These are phyloP conservation scores for Brachyptera putata DNA, from an alignment of 2,888 invertebrate species.

Conservation along the genomic window DNA sequence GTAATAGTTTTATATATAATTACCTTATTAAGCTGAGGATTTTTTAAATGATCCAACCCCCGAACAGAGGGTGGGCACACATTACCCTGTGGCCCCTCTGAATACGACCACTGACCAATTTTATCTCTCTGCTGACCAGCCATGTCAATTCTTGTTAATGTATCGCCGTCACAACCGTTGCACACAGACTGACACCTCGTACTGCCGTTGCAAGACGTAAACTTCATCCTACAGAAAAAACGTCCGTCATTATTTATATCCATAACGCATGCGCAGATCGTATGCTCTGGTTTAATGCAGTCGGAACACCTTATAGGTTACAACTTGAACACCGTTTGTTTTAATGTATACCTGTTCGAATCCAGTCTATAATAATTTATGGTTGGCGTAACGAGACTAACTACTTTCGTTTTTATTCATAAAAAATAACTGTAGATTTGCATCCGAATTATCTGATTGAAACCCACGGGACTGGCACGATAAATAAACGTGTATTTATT, in stretches of 20 bases:
- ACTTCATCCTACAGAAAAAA: not conserved
- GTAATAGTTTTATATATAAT: not conserved
- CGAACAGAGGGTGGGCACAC: constrained; percentile 39
- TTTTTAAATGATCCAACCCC: constrained; percentile 41
- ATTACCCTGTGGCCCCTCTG: constrained; percentile 1
- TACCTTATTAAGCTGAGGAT: constrained; percentile 43
- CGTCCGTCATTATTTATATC: not conserved
- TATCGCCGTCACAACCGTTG: not conserved
- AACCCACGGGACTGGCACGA: no score
- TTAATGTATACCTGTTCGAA: no score
- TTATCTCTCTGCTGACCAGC: constrained; percentile 1
- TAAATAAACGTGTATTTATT: no score
- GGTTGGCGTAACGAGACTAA: no score
- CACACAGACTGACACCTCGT: constrained; percentile 8
- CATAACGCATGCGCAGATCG: not conserved
- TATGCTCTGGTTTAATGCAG: not conserved
- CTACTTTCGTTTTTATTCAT: no score
- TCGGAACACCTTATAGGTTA: no score
- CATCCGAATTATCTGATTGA: no score
- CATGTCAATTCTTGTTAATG: not conserved
- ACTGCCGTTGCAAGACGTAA: not conserved
- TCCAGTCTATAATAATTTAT: not conserved
- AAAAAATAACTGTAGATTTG: no score
- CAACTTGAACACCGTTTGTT: no score
- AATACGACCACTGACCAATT: constrained; percentile 6